Evolutionary conservation across 2,113 vertebrate species (phyloP).

Genomic region (Chaetorhynchus papuensis): DNA sequence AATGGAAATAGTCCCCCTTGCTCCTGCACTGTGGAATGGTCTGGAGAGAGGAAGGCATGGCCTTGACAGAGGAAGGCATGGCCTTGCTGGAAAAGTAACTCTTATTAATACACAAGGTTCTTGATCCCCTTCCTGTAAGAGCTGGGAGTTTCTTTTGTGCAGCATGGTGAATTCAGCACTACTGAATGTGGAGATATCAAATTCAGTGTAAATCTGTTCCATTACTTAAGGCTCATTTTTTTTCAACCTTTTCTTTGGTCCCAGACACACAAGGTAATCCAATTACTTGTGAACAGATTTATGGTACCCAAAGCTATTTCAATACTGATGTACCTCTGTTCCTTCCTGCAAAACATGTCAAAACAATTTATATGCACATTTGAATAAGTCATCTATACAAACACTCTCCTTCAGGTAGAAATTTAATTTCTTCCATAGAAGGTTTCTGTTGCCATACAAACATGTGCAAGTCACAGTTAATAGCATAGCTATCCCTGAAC

Average conservation of each 20-base stretch:
- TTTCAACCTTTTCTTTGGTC: neutral
- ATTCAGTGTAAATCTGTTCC: neutral
- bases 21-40: neutral
- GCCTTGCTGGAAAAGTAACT: neutral
- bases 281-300: constrained; percentile 9
- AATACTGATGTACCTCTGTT: constrained; percentile 3
- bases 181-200: neutral
- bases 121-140: rapidly evolving
- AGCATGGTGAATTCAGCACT: neutral
- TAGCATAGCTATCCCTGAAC: constrained; percentile 12
- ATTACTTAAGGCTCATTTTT: neutral
- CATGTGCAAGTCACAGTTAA: constrained; percentile 4
- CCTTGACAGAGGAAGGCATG: rapidly evolving
- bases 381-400: constrained; percentile 27
- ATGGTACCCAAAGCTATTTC: constrained; percentile 1
- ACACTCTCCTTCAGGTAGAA: constrained; percentile 31
- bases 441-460: constrained; percentile 27
- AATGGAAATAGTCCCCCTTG: neutral
- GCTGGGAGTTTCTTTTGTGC: neutral
- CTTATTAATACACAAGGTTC: neutral
- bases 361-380: constrained; percentile 32
- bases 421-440: constrained; percentile 39
- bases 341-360: constrained; percentile 41
- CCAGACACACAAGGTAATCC: neutral
- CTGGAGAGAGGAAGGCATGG: neutral